These are phyloP conservation scores for Syngnathus typhle DNA, from an alignment of 2,113 vertebrate genomes.

Conservation along the genomic window DNA sequence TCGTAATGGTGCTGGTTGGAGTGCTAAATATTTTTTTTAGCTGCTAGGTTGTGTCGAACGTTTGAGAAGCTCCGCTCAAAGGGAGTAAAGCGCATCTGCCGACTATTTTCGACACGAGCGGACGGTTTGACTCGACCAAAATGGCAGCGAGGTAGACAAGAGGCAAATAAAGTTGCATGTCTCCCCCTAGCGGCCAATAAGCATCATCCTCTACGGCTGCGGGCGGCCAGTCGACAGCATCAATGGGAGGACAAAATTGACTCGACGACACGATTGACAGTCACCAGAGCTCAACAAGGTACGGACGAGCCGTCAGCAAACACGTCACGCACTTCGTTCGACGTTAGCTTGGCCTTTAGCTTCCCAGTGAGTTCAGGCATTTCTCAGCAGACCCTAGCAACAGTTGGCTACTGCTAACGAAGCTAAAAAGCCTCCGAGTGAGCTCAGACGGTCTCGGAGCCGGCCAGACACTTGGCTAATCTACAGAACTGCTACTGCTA, in stretches of 20 bases:
- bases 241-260: constrained; percentile 35
- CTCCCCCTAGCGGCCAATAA: constrained; percentile 4
- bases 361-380: neutral
- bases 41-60: no score
- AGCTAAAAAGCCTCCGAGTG: constrained; percentile 3
- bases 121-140: neutral
- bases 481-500: no score
- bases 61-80: neutral
- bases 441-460: neutral
- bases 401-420: constrained; percentile 40
- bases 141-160: neutral
- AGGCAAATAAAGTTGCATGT: neutral
- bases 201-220: constrained; percentile 3
- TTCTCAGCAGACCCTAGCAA: constrained; percentile 25
- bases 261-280: neutral
- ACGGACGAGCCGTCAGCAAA: neutral
- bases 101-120: neutral
- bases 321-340: neutral
- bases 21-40: no score
- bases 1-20: no score
- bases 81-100: neutral
- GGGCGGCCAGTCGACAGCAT: constrained; percentile 9
- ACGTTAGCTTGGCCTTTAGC: constrained; percentile 7
- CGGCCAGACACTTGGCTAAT: neutral
- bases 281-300: constrained; percentile 26